phyloP scores from a whole-genome alignment of 2,797 vertebrate genomes.

The Acanthurus leucopareius region DNA sequence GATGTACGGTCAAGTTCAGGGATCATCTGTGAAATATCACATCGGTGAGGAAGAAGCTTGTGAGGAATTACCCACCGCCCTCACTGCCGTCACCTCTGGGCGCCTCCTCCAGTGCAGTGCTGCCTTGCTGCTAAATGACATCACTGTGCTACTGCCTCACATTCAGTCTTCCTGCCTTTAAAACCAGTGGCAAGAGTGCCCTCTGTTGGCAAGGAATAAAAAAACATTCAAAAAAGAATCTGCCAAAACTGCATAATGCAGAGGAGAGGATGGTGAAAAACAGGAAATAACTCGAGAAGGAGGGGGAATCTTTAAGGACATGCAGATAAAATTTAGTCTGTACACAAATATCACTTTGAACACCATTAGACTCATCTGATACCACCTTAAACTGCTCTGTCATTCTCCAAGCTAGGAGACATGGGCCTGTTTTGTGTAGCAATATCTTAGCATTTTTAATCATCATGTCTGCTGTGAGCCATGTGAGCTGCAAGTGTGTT shows the following conservation, averaged over 20 bases:
- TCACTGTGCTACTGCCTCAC: conserved; percentile 79
- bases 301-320: conserved; percentile 34
- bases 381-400: not conserved
- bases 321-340: not conserved
- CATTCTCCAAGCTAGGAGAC: not conserved
- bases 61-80: conserved; percentile 58
- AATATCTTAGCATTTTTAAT: not conserved
- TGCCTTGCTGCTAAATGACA: conserved; percentile 67
- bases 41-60: conserved; percentile 2
- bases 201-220: conserved; percentile 63
- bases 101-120: conserved; percentile 52
- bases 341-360: not conserved
- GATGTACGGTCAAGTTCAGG: not conserved
- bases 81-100: conserved; percentile 45
- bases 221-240: not conserved
- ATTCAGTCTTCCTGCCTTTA: conserved; percentile 41
- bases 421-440: not conserved
- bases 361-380: not conserved
- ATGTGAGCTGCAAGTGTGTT: not conserved
- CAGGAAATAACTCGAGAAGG: conserved; percentile 58
- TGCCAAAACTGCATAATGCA: conserved; percentile 38
- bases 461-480: not conserved
- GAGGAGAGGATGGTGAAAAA: conserved; percentile 22
- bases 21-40: conserved; percentile 24
- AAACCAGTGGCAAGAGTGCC: conserved; percentile 64